phyloP scores from a whole-genome alignment of 2,113 vertebrate genomes.

The Mesocricetus auratus region DNA sequence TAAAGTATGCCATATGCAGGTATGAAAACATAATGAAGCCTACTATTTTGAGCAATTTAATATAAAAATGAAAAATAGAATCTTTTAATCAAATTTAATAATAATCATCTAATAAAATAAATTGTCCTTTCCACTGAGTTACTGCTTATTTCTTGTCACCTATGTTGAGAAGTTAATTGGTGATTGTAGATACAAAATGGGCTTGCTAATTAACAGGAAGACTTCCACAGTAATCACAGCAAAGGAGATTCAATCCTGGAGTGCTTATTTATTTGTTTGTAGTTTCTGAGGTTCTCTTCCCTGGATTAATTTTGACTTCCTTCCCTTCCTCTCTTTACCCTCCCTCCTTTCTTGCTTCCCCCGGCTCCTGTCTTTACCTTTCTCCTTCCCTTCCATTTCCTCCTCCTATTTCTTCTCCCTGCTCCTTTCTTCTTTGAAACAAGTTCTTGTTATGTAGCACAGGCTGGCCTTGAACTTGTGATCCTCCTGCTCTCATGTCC shows the following conservation, averaged over 20 bases:
- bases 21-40: neutral
- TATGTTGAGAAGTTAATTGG: neutral
- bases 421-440: neutral
- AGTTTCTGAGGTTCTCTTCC: neutral
- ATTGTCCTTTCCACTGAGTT: neutral
- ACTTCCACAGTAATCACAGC: neutral
- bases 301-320: neutral
- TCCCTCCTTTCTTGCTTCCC: too few species aligned
- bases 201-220: neutral
- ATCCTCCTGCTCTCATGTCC: neutral
- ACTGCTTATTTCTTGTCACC: neutral
- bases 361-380: neutral
- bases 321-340: neutral
- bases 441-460: neutral
- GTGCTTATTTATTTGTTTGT: neutral
- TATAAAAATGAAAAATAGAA: neutral
- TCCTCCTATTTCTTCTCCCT: neutral
- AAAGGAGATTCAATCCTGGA: neutral
- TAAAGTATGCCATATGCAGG: too few species aligned
- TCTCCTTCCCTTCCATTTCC: neutral
- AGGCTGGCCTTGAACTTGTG: neutral
- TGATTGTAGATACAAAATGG: conserved; percentile 2
- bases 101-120: too few species aligned
- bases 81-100: conserved; percentile 11
- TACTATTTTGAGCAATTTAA: neutral